Evolutionary conservation across 2,888 invertebrate genomes (phyloP).

Genomic region (Hemithea aestivaria): DNA sequence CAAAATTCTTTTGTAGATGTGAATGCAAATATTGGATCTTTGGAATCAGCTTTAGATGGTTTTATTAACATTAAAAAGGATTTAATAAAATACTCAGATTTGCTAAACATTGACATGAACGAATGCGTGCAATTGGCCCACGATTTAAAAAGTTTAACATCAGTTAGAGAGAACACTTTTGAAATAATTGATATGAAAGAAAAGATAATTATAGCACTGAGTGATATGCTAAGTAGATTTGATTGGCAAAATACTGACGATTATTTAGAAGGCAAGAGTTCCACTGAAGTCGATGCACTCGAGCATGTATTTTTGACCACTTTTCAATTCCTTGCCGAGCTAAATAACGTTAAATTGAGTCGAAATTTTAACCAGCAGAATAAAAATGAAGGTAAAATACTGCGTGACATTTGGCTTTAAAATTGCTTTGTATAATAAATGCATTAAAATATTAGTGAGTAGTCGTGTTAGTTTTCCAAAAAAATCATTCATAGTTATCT

Average conservation of each 20-base stretch:
- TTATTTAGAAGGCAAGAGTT: conserved; percentile 32
- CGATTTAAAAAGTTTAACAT: conserved; percentile 32
- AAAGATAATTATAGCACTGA: conserved; percentile 30
- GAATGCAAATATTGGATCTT: conserved; percentile 48
- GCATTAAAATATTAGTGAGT: no score
- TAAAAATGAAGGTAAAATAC: conserved; percentile 38
- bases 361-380: conserved; percentile 4
- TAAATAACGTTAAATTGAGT: conserved; percentile 28
- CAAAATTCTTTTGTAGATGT: conserved; percentile 46
- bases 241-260: conserved; percentile 45
- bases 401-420: conserved; percentile 26
- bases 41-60: conserved; percentile 42
- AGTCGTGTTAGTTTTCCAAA: no score
- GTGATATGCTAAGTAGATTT: conserved; percentile 35
- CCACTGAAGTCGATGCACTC: conserved; percentile 35
- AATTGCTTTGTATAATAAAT: conserved; percentile 35
- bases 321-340: conserved; percentile 41
- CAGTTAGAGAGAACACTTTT: conserved; percentile 2
- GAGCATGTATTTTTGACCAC: conserved; percentile 36
- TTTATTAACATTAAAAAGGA: conserved; percentile 40
- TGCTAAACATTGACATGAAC: conserved; percentile 32
- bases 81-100: conserved; percentile 24
- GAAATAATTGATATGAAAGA: conserved; percentile 30
- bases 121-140: conserved; percentile 35
- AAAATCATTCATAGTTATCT: no score